Conservation (phyloP, 37 sponge, comb jelly and placozoan genomes). For the Mnemiopsis leidyi region DNA sequence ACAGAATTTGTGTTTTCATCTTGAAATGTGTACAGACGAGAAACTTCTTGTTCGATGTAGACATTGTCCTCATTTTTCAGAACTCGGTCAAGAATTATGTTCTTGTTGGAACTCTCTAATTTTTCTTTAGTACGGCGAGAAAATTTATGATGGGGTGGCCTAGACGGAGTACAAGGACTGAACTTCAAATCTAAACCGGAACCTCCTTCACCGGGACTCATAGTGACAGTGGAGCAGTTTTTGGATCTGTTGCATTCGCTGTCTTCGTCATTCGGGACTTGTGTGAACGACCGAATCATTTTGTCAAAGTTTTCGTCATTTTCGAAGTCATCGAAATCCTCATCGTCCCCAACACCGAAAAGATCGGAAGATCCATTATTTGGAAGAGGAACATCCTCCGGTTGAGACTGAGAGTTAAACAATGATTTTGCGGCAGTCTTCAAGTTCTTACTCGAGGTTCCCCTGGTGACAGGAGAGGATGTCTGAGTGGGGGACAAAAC, state of each 20-base stretch:
- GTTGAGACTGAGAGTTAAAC: background rate
- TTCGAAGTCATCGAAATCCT: conserved; percentile 8
- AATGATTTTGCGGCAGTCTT: background rate
- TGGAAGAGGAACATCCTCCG: background rate
- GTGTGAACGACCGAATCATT: background rate
- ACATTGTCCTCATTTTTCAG: background rate
- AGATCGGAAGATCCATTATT: background rate
- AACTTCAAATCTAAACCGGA: background rate
- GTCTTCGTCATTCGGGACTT: background rate
- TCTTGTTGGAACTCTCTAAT: background rate
- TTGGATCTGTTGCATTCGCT: background rate
- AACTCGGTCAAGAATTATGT: background rate
- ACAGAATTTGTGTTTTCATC: background rate
- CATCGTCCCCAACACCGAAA: background rate
- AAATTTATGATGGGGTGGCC: background rate
- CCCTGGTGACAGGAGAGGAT: background rate
- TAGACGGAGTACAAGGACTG: background rate
- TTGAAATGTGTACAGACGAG: background rate
- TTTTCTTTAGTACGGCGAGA: background rate
- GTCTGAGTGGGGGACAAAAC: background rate
- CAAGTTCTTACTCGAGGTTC: background rate
- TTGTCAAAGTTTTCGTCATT: background rate
- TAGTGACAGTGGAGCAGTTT: background rate
- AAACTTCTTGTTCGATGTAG: conserved; percentile 20
- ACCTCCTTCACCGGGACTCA: background rate